Conservation (phyloP, 2,888 invertebrate species). For the Mimachlamys varia region DNA sequence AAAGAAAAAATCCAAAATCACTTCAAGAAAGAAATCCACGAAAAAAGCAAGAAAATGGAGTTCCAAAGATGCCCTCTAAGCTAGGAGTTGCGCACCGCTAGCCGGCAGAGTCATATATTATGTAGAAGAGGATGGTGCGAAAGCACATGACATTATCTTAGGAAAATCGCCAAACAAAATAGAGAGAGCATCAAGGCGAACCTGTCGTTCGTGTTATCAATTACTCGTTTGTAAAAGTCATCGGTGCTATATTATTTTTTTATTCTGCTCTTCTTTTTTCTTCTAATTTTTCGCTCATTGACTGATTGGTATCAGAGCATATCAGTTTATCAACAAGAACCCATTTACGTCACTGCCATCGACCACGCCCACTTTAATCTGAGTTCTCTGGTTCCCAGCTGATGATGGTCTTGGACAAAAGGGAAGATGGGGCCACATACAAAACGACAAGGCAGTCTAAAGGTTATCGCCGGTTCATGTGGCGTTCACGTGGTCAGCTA, state of each 20-base stretch:
- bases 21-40: not conserved
- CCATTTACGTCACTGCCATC: not conserved
- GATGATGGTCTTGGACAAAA: conserved; percentile 19
- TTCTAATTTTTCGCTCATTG: not conserved
- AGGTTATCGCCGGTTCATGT: conserved; percentile 28
- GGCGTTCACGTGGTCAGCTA: not conserved
- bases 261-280: not conserved
- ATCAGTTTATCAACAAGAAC: not conserved
- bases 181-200: not conserved
- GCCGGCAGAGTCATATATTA: conserved; percentile 9
- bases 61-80: not conserved
- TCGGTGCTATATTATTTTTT: not conserved
- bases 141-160: conserved; percentile 29
- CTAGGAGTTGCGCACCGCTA: conserved; percentile 16
- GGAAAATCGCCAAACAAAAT: conserved; percentile 24
- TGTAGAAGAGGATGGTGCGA: conserved; percentile 20
- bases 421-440: not conserved
- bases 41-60: not conserved
- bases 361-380: conserved; percentile 10
- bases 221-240: conserved; percentile 11
- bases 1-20: not conserved
- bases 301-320: conserved; percentile 18
- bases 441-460: not conserved
- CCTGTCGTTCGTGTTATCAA: not conserved
- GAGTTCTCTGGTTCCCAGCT: not conserved